These are phyloP conservation scores for Anisognathus igniventris DNA, from an alignment of 2,797 vertebrate genomes.

Conservation along the genomic window DNA sequence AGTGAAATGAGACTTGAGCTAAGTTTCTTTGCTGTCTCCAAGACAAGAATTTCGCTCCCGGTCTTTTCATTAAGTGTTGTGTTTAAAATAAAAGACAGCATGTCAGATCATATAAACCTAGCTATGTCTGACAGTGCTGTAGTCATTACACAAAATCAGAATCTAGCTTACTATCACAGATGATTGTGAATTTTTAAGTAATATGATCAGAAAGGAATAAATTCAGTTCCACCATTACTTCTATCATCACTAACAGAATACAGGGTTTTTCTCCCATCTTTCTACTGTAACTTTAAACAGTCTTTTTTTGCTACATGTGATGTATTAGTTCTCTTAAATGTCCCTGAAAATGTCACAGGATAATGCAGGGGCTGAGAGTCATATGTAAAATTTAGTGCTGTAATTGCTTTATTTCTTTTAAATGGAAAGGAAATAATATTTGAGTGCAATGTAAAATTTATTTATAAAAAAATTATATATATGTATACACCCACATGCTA, in stretches of 20 bases:
- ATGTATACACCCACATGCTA: neutral
- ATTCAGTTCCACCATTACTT: neutral
- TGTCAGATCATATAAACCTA: neutral
- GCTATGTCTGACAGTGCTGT: neutral
- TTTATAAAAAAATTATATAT: neutral
- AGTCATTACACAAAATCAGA: constrained; percentile 6
- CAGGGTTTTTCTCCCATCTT: neutral
- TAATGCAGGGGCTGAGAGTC: neutral
- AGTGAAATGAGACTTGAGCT: neutral
- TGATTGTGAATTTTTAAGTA: constrained; percentile 12
- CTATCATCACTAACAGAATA: neutral
- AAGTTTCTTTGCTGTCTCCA: neutral
- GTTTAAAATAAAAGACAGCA: constrained; percentile 1
- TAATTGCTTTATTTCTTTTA: neutral
- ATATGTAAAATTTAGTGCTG: neutral
- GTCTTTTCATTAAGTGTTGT: constrained; percentile 21
- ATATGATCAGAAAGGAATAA: neutral
- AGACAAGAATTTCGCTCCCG: constrained; percentile 14
- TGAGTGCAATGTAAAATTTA: neutral
- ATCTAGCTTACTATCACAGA: neutral
- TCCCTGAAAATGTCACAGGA: neutral
- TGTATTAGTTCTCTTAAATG: neutral
- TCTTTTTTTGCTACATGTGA: neutral
- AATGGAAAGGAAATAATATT: neutral
- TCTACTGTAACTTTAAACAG: neutral